Evolutionary conservation across 2,113 vertebrate species (phyloP), one percentile per base, ranked within the genome.

Genomic region (Chascanopsetta lugubris): DNA sequence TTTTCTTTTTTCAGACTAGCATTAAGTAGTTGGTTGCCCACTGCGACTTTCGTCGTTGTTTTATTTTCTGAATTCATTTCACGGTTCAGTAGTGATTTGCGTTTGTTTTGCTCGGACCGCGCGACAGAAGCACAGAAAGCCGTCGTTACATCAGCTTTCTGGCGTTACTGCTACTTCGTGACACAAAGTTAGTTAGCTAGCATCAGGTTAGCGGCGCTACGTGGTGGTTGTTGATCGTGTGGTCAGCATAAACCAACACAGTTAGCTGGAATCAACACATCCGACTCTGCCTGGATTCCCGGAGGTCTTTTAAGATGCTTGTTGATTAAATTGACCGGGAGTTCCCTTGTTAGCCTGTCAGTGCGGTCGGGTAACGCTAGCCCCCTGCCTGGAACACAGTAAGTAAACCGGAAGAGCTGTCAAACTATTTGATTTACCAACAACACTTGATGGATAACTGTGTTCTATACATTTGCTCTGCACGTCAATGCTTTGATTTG

Each of bases 331-430:
- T 45, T 32, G 13, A 50, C 12, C 42, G 5, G 20, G 34, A n/a
- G 9, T 40, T 4, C 25, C 18, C 10, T 46, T 46, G 34, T 20
- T 48, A 45, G 70, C 64, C 58, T 43, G 10, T 61, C 20, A 10
- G n/a, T 29, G 5, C 54, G 42, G 64, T 56, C 26, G 30, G 70
- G 55, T 83, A 79, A 61, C 61, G 30, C 61, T 76, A 60, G 70
- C 66, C 56, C 21, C 61, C 47, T 61, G 40, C 6, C 27, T 53
- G 61, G 47, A 77, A 58, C 58, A 58, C 27, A 61, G 68, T 74
- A 43, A 82, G 82, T 50, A 60, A 73, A 79, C 10, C 34, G 57
- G 58, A 72, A 67, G 32, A 60, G 17, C 25, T 77, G 72, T 51
- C 54, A 69, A 22, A 6, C 45, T 18, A 20, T 53, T 67, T 72